A percentile compares a stretch with the other conserved stretches of the same genome.
Conservation (phyloP, 2,797 vertebrate genomes). For the Arnoldichthys spilopterus region DNA sequence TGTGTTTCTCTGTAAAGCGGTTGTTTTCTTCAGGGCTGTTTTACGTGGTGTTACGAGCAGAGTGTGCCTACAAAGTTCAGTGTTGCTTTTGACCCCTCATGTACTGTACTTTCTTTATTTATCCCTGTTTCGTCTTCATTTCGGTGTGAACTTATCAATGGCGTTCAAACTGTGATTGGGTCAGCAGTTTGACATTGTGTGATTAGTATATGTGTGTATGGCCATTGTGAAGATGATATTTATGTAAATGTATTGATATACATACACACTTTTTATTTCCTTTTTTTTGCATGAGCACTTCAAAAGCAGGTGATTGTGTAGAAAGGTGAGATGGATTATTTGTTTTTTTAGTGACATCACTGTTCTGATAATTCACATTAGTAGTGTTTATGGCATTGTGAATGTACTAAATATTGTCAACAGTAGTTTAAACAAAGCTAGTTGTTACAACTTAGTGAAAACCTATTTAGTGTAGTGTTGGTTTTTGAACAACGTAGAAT, state of each 20-base stretch:
- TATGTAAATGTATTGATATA: slow-evolving; percentile 10
- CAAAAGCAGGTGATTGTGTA: slow-evolving; percentile 67
- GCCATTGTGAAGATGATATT: slow-evolving; percentile 59
- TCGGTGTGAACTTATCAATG: slow-evolving; percentile 76
- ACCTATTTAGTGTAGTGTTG: slow-evolving; percentile 46
- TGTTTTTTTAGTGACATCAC: slow-evolving; percentile 59
- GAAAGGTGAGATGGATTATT: slow-evolving; percentile 64
- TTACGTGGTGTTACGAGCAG: slow-evolving; percentile 86
- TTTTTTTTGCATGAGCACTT: slow-evolving; percentile 77
- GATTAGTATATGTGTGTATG: slow-evolving; percentile 69
- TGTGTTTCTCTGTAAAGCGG: slow-evolving; percentile 85
- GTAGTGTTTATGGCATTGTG: slow-evolving; percentile 71
- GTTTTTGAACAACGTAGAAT: slow-evolving; percentile 23
- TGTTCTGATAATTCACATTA: slow-evolving; percentile 62
- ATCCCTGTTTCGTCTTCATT: slow-evolving; percentile 55
- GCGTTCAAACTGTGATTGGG: slow-evolving; percentile 73
- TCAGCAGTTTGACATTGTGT: slow-evolving; percentile 74
- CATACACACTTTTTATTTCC: slow-evolving; percentile 59
- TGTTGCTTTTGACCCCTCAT: slow-evolving; percentile 81
- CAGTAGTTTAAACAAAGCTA: slow-evolving; percentile 60
- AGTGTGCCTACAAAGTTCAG: slow-evolving; percentile 90
- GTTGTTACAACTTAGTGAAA: slow-evolving; percentile 53
- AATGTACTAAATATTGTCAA: slow-evolving; percentile 65
- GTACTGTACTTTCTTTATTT: slow-evolving; percentile 63
- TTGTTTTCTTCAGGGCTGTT: slow-evolving; percentile 85